phyloP scores from a whole-genome alignment of 1,140 invertebrate genomes.

The Achatina immaculata region DNA sequence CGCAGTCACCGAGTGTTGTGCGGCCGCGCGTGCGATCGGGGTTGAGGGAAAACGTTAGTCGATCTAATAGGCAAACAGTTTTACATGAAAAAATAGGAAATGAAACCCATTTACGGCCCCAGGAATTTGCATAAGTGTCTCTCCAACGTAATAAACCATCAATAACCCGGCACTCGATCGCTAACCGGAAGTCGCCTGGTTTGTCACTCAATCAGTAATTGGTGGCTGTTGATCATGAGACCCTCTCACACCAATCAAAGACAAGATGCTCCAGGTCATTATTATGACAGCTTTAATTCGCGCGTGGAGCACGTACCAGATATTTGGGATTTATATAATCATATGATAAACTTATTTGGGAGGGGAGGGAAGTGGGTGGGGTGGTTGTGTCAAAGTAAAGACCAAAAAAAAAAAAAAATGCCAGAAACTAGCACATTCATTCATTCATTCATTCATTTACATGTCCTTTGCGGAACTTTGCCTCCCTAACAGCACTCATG shows the following conservation, averaged over 20 bases:
- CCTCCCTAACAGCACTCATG: no score
- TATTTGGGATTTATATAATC: no score
- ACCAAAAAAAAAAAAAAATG: no score
- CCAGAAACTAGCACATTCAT: no score
- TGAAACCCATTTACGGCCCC: slow-evolving; percentile 32
- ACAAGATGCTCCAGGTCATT: no score
- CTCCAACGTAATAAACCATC: slow-evolving; percentile 33
- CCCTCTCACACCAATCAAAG: neutral
- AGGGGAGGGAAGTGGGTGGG: no score
- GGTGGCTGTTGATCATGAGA: slow-evolving; percentile 31
- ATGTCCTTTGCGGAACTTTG: no score
- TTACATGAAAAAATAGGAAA: slow-evolving; percentile 31
- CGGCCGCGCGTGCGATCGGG: slow-evolving; percentile 16
- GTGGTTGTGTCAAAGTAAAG: no score
- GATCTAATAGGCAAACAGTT: slow-evolving; percentile 30
- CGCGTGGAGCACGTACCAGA: neutral
- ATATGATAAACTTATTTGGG: no score
- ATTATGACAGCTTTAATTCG: neutral
- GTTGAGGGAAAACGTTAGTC: slow-evolving; percentile 22
- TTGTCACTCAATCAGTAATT: slow-evolving; percentile 23
- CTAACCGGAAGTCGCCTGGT: slow-evolving; percentile 22
- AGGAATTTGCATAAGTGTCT: slow-evolving; percentile 38
- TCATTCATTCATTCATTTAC: no score
- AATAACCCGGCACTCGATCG: slow-evolving; percentile 29
- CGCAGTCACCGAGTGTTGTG: slow-evolving; percentile 18